Evolutionary conservation across 2,888 invertebrate species (phyloP), one percentile per base, ranked within the genome.

Genomic region (Ethmia dodecea): DNA sequence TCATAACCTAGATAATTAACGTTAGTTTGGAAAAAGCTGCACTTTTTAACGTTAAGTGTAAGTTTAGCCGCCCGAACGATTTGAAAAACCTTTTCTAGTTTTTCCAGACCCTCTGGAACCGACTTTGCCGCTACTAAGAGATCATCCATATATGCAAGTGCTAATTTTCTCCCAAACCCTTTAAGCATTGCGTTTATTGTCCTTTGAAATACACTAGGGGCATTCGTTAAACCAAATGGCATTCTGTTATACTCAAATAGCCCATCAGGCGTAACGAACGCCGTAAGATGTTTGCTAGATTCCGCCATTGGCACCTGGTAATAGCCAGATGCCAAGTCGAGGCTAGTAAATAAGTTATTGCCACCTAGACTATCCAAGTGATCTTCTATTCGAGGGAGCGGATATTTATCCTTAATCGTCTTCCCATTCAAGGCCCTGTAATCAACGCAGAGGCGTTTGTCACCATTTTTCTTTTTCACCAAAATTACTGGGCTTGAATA

Each of bases 391-490:
- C 33, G 29, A 9, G 37, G 37, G 3, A 37, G 18, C 1, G 37
- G 37, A 10, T 32, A 37, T 12, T 32, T 32, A 10, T 37, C 37
- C n/a, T 32, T 32, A 11, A 61, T 31, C 3, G 71, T 61, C 40
- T 61, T 60, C 8, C 40, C 33, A 43, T 77, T 78, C 1, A 74
- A 28, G 13, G 46, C 38, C 5, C 75, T 37, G 40, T 63, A 80
- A 37, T 78, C 72, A 0, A 76, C 49, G 40, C 74, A 76, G 38
- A 51, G 28, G 25, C 50, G 28, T 8, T 8, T 28, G 3, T 5
- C 3, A 3, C 28, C 13, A 8, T 39, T 39, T 13, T 37, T 37
- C 1, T 32, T 15, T 6, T 42, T 42, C 2, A 42, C 30, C 11
- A 30, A 20, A 2, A 30, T n/a, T 15, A 13, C 39, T 28, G 5